Base-by-base conservation (phyloP, 1,140 invertebrate species). In the Reticulitermes speratus region DNA sequence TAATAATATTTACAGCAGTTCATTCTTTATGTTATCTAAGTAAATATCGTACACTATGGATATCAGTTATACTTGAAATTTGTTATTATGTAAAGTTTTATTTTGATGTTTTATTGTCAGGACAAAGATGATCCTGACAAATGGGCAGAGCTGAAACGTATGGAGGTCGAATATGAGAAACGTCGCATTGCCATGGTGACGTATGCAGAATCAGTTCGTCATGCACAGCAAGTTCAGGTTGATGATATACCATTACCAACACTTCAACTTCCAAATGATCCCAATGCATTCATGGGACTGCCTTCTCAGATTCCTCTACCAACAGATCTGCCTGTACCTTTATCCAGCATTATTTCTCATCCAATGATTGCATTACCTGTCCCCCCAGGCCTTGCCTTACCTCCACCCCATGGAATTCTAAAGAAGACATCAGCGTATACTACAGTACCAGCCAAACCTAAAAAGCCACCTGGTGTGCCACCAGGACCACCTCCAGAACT, bases 71-170 rank as follows among this genome's bases (percentile, higher is more conserved):
- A 82, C 25, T 59, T 82, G 21, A n/a, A 32, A 84, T 69, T 81
- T 75, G 2, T 86, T 86, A 32, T 82, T 38, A 87, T 83, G 65
- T 30, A 30, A 82, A 82, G 48, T 84, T 55, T 25, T 69, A 84
- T 85, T 55, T 55, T 55, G 5, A 55, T 75, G 25, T 30, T 75
- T 87, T 89, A 88, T 87, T 89, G 92, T 45, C 89, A 98, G 97
- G 95, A 97, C 89, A 99, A 99, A 93, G 98, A 99, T 92, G 98
- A 99, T 91, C 96, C 96, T 86, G 97, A 98, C 88, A 97, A 97
- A 90, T 98, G 96, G 94, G 93, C 95, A 23, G 98, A 99, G 88
- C 91, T 99, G 21, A 98, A 97, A 90, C 94, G 96, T 87, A 95
- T 97, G 90, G 96, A 99, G 91, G 93, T 95, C 87, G 98, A 99